Base-by-base conservation (phyloP, 2,888 invertebrate species). In the Heliconius cydno region DNA sequence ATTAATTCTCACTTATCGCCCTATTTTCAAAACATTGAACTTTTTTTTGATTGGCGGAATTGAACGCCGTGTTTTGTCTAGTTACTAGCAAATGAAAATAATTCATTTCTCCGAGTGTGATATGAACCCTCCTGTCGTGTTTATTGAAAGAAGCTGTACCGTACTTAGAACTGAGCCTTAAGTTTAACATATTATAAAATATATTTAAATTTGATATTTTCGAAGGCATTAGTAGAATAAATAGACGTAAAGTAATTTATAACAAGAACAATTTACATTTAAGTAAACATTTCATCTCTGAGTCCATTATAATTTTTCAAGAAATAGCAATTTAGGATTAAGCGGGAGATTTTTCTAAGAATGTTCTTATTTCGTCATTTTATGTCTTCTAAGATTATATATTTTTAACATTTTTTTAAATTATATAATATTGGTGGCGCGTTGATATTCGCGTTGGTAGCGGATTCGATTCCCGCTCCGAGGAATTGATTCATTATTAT, bases 291-390 rank as follows among this genome's bases (percentile, higher is more conserved):
- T 68, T 68, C 13, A 68, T 41, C 68, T 25, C 25, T 13, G 13
- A 68, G 13, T 68, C 68, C 41, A 68, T 41, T 68, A 68, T 68
- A 38, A 41, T 68, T 41, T 68, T 38, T 41, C 68, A 41, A 34
- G 68, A 68, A 68, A 41, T 41, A 68, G 41, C 68, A 68, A 68
- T 68, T 68, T 68, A 41, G 68, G 41, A 68, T 68, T 38, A 68
- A 68, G 68, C n/a, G 68, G 25, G 4, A 25, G 5, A 38, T 68
- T 30, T 65, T 41, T 41, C 38, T 41, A n/a, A 68, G 68, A 67
- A 68, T n/a, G 60, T n/a, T 22, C 65, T 68, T n/a, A 41, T 41
- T 68, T 68, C 12, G n/a, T 38, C 25, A 68, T 41, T 68, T 68
- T 38, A 41, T 25, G 25, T 68, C 6, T 41, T 38, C 15, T 38